A percentile compares a stretch with the other conserved stretches of the same genome.
phyloP scores from a whole-genome alignment of 2,797 vertebrate species.

The Macropodus opercularis region DNA sequence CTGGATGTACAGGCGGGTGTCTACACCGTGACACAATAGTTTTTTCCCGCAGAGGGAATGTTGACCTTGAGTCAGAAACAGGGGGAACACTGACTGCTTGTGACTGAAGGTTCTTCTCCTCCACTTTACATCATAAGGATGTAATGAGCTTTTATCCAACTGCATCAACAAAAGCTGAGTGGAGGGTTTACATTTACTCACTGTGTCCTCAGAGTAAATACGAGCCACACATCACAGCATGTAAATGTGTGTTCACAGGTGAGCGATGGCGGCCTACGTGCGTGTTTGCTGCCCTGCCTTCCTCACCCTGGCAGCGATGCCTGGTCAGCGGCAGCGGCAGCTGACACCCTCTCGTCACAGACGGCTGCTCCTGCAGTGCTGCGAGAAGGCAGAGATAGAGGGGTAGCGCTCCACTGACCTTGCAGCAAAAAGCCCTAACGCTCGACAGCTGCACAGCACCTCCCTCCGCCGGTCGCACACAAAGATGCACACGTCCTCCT shows the following conservation, averaged over 20 bases:
- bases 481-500: conserved; percentile 18
- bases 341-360: conserved; percentile 50
- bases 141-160: too few species aligned
- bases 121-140: conserved; percentile 11
- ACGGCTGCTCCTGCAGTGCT: conserved; percentile 60
- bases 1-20: conserved; percentile 21
- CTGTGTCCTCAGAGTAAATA: conserved; percentile 27
- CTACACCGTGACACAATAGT: conserved; percentile 24
- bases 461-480: conserved; percentile 28
- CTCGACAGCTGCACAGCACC: conserved; percentile 35
- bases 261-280: conserved; percentile 9
- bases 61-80: conserved; percentile 54
- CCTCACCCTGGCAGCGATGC: conserved; percentile 49
- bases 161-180: too few species aligned
- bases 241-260: background rate
- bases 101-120: too few species aligned
- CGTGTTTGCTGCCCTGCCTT: conserved; percentile 26
- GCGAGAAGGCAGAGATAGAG: background rate
- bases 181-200: conserved; percentile 41
- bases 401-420: conserved; percentile 53
- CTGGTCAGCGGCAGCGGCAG: conserved; percentile 54
- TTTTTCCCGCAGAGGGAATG: conserved; percentile 16
- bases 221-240: conserved; percentile 3
- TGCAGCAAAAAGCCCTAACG: conserved; percentile 66
- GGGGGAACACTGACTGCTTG: too few species aligned